Evolutionary conservation across 2,113 vertebrate genomes (phyloP).

Genomic region (Psilopogon haemacephalus): DNA sequence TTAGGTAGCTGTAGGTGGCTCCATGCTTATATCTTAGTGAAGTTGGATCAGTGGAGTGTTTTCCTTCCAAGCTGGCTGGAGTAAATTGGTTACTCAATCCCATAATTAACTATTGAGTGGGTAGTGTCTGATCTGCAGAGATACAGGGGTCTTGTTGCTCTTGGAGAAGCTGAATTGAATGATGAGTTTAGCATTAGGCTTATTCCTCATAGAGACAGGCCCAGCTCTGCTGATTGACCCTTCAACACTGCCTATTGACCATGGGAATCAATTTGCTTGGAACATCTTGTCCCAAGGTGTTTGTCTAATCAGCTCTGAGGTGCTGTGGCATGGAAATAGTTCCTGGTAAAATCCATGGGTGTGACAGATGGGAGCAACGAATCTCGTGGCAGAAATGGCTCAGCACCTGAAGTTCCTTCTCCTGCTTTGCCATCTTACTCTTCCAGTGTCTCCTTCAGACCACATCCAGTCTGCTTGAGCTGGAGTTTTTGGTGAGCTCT

Average conservation of each 20-base stretch:
- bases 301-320: neutral
- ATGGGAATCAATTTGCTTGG: neutral
- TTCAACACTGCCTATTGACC: neutral
- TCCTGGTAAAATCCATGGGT: rapidly evolving
- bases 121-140: neutral
- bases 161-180: neutral
- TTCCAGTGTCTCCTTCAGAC: neutral
- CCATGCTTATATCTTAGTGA: neutral
- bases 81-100: neutral
- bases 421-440: neutral
- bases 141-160: neutral
- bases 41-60: neutral
- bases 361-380: rapidly evolving
- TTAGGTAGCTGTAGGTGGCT: neutral
- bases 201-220: neutral
- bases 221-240: neutral
- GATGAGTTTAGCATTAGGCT: neutral
- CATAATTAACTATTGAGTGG: neutral
- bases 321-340: rapidly evolving
- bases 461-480: rapidly evolving
- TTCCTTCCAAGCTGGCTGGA: neutral
- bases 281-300: rapidly evolving
- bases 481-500: rapidly evolving
- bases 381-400: rapidly evolving
- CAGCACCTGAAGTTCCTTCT: neutral